phyloP scores from a whole-genome alignment of 2,113 vertebrate genomes.

The Tragulus kanchil region DNA sequence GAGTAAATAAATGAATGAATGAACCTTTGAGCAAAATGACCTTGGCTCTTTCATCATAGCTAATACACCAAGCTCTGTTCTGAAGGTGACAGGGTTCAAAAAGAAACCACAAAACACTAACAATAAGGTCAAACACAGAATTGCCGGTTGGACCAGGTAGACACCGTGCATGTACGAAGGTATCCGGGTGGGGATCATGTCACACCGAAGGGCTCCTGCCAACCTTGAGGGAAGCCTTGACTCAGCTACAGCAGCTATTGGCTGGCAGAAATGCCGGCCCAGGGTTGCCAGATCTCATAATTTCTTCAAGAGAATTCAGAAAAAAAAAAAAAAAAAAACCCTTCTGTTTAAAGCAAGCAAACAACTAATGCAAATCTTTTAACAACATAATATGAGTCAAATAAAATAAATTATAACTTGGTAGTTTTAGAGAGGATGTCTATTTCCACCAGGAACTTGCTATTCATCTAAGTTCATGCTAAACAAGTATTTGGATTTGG shows the following conservation, averaged over 20 bases:
- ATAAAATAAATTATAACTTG: neutral
- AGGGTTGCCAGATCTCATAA: neutral
- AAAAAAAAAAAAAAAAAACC: constrained; percentile 38
- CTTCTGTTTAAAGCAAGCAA: neutral
- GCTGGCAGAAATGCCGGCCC: neutral
- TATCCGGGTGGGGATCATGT: neutral
- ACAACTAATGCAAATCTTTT: neutral
- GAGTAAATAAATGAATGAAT: neutral
- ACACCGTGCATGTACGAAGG: neutral
- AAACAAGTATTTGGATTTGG: neutral
- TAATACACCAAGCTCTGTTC: neutral
- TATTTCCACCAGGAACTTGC: neutral
- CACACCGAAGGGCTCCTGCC: neutral
- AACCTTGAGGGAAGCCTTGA: neutral
- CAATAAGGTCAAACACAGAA: neutral
- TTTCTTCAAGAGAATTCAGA: constrained; percentile 53
- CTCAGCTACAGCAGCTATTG: neutral
- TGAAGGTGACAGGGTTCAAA: neutral
- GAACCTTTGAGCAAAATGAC: neutral
- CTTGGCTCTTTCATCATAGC: neutral
- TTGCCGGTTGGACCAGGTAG: neutral
- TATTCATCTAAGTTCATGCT: neutral
- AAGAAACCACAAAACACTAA: neutral
- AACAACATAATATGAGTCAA: neutral
- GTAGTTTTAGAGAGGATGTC: neutral